phyloP scores from a whole-genome alignment of 2,797 vertebrate species.

The Arremon aurantiirostris region DNA sequence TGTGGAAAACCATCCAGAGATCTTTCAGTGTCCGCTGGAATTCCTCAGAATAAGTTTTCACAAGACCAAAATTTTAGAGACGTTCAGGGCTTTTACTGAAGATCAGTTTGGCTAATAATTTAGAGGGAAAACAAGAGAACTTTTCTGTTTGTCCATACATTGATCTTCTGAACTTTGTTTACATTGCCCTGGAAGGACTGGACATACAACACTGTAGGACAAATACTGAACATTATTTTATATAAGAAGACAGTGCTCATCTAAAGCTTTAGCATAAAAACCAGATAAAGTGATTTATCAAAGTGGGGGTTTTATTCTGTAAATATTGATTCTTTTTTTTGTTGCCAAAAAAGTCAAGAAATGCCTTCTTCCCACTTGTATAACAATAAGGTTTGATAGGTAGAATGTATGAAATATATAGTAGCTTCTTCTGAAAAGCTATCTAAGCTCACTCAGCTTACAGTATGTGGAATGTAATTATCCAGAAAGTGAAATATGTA shows the following conservation, averaged over 20 bases:
- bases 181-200: not conserved
- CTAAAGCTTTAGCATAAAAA: slow-evolving; percentile 29
- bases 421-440: slow-evolving; percentile 57
- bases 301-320: not conserved
- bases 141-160: not conserved
- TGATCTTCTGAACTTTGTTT: not conserved
- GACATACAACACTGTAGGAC: not conserved
- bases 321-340: not conserved
- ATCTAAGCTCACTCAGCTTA: slow-evolving; percentile 37
- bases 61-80: not conserved
- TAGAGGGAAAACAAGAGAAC: not conserved
- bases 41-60: not conserved
- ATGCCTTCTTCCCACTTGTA: not conserved
- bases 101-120: not conserved
- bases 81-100: not conserved
- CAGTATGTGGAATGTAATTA: slow-evolving; percentile 62
- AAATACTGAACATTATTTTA: slow-evolving; percentile 32
- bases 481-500: slow-evolving; percentile 70
- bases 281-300: not conserved
- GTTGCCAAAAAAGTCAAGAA: not conserved
- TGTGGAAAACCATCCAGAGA: not conserved
- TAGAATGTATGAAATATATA: slow-evolving; percentile 57
- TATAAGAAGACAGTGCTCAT: not conserved
- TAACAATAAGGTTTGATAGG: slow-evolving; percentile 32
- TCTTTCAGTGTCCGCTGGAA: not conserved